Evolutionary conservation across 2,797 vertebrate species (phyloP), one percentile per base, ranked within the genome.

Genomic region (Emydoidea blandingii): DNA sequence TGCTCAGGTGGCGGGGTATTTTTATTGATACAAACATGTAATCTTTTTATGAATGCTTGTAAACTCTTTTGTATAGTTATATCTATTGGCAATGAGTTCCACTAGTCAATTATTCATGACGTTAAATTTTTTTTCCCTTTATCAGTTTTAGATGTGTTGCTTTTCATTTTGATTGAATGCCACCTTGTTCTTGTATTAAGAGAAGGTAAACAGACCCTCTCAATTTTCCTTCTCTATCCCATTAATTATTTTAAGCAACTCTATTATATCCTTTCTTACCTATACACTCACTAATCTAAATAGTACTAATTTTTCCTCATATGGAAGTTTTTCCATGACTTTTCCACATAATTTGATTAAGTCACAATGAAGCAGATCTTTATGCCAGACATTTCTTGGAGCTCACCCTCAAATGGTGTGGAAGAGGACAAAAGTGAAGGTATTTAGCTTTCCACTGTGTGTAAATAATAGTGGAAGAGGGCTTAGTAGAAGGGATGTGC

Each of bases 401-500:
- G 91, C 85, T 95, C 68, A 27, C 34, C 8, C 41, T 92, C 91
- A 93, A 97, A 89, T 59, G 82, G 80, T 91, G 84, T 3, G 2
- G 95, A 94, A 92, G 65, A 97, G 92, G 81, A 84, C 2, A 23
- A 88, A 95, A 94, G 93, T 91, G 53, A 95, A 94, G 88, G 88
- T 94, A 81, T 90, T 96, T 89, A 87, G 81, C 80, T 92, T 59
- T 37, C 89, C 86, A 85, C 92, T 56, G 65, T 68, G 94, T 92
- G 91, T 94, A 96, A 94, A 94, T 92, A 97, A 92, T 50, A 72
- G 85, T 96, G 93, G 88, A 88, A 80, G 79, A 87, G 41, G 72
- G 89, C 94, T 94, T 95, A 89, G 95, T 92, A 91, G 91, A 96
- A 79, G 41, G 4, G 31, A 85, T 27, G 49, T 56, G 31, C 59